Conservation (phyloP, 2,888 invertebrate genomes). For the Girardia tigrina region DNA sequence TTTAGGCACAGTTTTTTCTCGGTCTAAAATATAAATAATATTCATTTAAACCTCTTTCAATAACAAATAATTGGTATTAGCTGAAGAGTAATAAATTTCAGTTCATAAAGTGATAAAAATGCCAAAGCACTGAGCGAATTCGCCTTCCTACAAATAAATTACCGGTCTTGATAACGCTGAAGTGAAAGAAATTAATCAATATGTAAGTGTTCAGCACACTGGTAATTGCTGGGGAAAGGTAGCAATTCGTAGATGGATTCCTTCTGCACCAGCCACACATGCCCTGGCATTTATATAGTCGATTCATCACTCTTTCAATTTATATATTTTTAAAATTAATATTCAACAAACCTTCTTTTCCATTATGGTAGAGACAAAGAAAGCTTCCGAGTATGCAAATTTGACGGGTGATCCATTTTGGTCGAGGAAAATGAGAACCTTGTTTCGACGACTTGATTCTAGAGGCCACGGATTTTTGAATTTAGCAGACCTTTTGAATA, state of each 20-base stretch:
- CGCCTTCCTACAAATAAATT: too few species aligned
- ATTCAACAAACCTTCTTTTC: neutral
- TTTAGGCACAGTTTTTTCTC: too few species aligned
- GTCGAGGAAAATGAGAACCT: slow-evolving; percentile 34
- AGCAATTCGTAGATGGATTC: neutral
- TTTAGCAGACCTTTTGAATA: slow-evolving; percentile 34
- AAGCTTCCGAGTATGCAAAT: neutral
- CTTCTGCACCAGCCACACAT: neutral
- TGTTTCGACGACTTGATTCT: slow-evolving; percentile 36
- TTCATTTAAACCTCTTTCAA: too few species aligned
- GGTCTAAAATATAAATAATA: too few species aligned
- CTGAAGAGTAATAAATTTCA: too few species aligned
- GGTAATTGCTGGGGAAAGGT: neutral
- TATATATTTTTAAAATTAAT: neutral
- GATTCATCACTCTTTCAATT: neutral
- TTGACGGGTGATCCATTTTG: slow-evolving; percentile 28
- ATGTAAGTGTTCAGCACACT: neutral
- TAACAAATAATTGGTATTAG: too few species aligned
- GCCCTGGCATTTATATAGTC: neutral
- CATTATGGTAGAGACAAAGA: neutral
- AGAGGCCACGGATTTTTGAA: slow-evolving; percentile 35
- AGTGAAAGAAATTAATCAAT: neutral
- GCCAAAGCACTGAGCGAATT: too few species aligned
- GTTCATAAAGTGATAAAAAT: too few species aligned
- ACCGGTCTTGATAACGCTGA: too few species aligned